phyloP scores from a whole-genome alignment of 2,888 invertebrate species.

The Parnassius mnemosyne region DNA sequence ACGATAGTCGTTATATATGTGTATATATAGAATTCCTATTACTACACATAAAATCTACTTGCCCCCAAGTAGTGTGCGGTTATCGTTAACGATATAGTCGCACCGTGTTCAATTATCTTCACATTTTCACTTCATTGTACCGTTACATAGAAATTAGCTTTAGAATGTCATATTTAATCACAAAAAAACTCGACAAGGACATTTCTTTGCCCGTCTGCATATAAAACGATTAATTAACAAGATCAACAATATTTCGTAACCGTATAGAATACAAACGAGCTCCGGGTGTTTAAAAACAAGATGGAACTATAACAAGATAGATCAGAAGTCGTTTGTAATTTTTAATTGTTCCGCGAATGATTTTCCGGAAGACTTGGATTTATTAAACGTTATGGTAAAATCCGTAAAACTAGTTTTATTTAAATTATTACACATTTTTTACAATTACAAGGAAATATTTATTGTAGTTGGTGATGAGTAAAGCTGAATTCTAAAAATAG shows the following conservation, averaged over 20 bases:
- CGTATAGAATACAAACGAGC: constrained; percentile 48
- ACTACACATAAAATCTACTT: constrained; percentile 12
- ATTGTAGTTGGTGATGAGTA: no score
- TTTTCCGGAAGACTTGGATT: constrained; percentile 14
- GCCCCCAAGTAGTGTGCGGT: constrained; percentile 22
- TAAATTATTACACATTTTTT: neutral
- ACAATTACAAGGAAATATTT: no score
- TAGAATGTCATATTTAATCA: constrained; percentile 9
- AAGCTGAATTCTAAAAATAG: no score
- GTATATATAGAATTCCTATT: neutral
- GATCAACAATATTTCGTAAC: constrained; percentile 65
- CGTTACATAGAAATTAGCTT: constrained; percentile 18
- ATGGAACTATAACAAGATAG: constrained; percentile 8
- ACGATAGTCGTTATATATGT: no score
- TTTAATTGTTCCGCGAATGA: constrained; percentile 18
- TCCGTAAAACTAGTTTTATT: no score
- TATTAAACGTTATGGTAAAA: no score
- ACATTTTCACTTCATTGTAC: constrained; percentile 14
- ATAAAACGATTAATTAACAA: constrained; percentile 74
- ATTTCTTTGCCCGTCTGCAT: constrained; percentile 56
- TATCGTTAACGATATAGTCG: constrained; percentile 19
- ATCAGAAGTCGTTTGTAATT: constrained; percentile 17
- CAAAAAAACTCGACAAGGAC: constrained; percentile 45
- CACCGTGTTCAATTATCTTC: constrained; percentile 22
- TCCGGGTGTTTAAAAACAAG: constrained; percentile 24